Evolutionary conservation across 2,888 invertebrate species (phyloP).

Genomic region (Stegana nigrithorax): DNA sequence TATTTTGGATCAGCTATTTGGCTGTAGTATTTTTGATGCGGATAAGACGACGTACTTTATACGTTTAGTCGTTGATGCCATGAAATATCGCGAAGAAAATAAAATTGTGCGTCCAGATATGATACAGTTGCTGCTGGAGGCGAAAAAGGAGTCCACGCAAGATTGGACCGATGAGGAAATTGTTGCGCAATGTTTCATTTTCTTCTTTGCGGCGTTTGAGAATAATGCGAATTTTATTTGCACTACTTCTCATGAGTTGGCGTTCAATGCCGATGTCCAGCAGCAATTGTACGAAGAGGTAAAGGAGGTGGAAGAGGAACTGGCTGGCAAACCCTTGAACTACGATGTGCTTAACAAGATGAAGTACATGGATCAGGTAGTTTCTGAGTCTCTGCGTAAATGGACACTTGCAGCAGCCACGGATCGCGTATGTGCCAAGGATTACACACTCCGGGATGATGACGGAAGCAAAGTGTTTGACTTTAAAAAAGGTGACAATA

Average conservation of each 20-base stretch:
- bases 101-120: constrained; percentile 70
- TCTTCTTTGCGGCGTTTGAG: constrained; percentile 72
- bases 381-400: constrained; percentile 70
- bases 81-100: constrained; percentile 65
- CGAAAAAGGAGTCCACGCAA: constrained; percentile 56
- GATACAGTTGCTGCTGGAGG: constrained; percentile 72
- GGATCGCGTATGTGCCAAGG: constrained; percentile 71
- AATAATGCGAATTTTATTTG: constrained; percentile 67
- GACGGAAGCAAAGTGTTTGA: constrained; percentile 70
- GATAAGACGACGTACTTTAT: constrained; percentile 62
- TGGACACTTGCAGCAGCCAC: constrained; percentile 69
- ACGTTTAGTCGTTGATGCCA: constrained; percentile 65
- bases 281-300: constrained; percentile 71
- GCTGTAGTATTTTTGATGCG: constrained; percentile 40
- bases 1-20: neutral
- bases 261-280: constrained; percentile 72
- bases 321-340: constrained; percentile 68
- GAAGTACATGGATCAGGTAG: constrained; percentile 75
- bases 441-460: constrained; percentile 63
- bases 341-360: constrained; percentile 71
- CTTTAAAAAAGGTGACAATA: constrained; percentile 68
- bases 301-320: constrained; percentile 64
- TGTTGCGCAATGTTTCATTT: constrained; percentile 71
- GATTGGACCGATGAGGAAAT: constrained; percentile 64
- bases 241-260: constrained; percentile 71